Base-by-base conservation (phyloP, 2,888 invertebrate genomes). In the Acleris emargana region DNA sequence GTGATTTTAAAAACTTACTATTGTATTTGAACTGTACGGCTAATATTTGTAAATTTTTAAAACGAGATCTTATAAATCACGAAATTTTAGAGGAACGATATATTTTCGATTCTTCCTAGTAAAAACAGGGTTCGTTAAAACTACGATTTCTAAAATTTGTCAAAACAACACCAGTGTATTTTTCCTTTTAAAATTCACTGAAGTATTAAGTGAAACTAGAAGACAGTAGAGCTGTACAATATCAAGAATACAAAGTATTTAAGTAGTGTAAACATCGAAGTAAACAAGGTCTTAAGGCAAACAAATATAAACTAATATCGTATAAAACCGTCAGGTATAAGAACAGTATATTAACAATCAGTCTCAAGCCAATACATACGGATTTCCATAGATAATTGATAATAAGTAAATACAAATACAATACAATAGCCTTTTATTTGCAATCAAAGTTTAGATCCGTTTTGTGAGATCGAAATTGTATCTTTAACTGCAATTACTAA, bases 361-460 rank as follows among this genome's bases (percentile, higher is more conserved):
- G 91, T 90, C 90, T 90, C 87, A 84, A 88, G 85, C 85, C 79
- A 85, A 86, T 82, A 84, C 80, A 86, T 76, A 72, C 83, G 73
- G 81, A 84, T 79, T 81, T 71, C 76, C 75, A 78, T 75, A 77
- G 76, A 76, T 78, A 79, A 79, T 76, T 72, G 54, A 67, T 67
- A 72, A 64, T 52, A 79, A 80, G 80, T 75, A 79, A 81, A 79
- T 76, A 76, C 38, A 38, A 38, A 13, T 78, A 80, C 76, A 78
- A 61, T 68, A 75, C 69, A 61, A 52, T 45, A 71, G 32, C 67
- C 72, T 70, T 73, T 74, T 68, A 75, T 76, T 73, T 74, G 75
- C 73, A 75, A 75, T 71, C 71, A 55, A 70, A 75, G 25, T 58
- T 64, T 64, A 51, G 61, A 61, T 62, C 63, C 20, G 47, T 67